Evolutionary conservation across 2,888 invertebrate species (phyloP).

Genomic region (Drosophila algonquin): DNA sequence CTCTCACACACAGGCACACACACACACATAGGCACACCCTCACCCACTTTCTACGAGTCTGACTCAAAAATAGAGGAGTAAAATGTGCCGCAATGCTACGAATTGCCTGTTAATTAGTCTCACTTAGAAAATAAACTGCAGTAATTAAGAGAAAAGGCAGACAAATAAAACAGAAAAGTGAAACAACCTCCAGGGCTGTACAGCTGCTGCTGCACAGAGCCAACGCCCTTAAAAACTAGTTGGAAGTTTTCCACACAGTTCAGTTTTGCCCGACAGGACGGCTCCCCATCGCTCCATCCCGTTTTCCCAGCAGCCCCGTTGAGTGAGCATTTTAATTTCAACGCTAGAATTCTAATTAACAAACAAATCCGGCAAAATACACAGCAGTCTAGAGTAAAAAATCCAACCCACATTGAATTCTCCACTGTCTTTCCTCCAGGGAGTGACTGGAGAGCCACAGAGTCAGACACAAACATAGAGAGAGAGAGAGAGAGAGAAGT

Average conservation of each 20-base stretch:
- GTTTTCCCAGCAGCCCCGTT: constrained; percentile 1
- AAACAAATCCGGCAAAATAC: constrained; percentile 81
- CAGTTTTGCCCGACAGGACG: not conserved
- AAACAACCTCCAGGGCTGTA: constrained; percentile 39
- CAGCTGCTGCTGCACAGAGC: constrained; percentile 11
- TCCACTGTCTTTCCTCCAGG: constrained; percentile 22
- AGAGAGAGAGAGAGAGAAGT: constrained; percentile 4
- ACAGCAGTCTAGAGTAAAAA: constrained; percentile 56
- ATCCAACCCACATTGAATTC: constrained; percentile 33
- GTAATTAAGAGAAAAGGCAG: constrained; percentile 81
- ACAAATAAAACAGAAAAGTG: constrained; percentile 37
- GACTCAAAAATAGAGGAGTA: not conserved
- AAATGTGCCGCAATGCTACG: constrained; percentile 71
- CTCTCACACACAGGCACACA: constrained; percentile 48
- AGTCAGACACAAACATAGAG: constrained; percentile 1
- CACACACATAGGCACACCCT: constrained; percentile 39
- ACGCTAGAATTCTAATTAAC: constrained; percentile 83
- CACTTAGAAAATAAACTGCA: constrained; percentile 84
- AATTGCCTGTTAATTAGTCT: constrained; percentile 83
- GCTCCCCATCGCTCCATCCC: not conserved
- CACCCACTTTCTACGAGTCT: not conserved
- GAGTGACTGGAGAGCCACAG: constrained; percentile 25
- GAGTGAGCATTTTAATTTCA: constrained; percentile 78
- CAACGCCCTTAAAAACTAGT: constrained; percentile 46
- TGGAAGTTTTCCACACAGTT: constrained; percentile 18